Evolutionary conservation across 2,797 vertebrate species (phyloP).

Genomic region (Manis pentadactyla): DNA sequence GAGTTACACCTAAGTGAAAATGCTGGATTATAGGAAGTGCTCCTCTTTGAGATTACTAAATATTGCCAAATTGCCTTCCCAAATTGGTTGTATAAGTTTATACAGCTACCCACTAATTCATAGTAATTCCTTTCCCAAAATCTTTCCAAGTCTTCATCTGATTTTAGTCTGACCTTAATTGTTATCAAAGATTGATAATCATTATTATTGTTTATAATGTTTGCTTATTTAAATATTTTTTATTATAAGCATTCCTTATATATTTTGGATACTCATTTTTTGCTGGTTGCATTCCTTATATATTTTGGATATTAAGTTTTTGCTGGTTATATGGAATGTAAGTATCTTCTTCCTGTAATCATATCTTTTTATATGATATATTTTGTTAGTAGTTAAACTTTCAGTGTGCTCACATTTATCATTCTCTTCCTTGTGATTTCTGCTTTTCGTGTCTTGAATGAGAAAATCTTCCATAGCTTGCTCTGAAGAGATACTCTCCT

Average conservation of each 20-base stretch:
- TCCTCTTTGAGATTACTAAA: background rate
- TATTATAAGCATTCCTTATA: background rate
- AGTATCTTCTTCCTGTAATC: background rate
- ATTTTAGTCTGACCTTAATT: constrained; percentile 31
- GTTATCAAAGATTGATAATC: constrained; percentile 5
- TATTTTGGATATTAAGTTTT: background rate
- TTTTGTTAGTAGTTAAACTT: constrained; percentile 39
- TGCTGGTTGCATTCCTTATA: background rate
- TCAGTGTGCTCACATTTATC: background rate
- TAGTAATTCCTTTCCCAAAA: background rate
- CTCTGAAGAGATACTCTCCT: constrained; percentile 36
- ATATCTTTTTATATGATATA: background rate
- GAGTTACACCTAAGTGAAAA: constrained; percentile 27
- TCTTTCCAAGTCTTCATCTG: background rate
- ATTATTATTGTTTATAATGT: background rate
- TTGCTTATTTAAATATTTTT: background rate
- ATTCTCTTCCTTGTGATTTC: background rate
- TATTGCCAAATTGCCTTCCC: background rate
- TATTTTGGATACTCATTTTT: background rate
- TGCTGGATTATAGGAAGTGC: background rate
- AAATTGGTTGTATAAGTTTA: background rate
- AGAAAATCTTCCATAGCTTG: constrained; percentile 19
- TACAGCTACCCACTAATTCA: background rate
- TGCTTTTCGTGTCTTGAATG: constrained; percentile 6
- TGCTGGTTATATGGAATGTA: background rate